phyloP scores from a whole-genome alignment of 2,888 invertebrate species.

The Diadegma fenestrale region DNA sequence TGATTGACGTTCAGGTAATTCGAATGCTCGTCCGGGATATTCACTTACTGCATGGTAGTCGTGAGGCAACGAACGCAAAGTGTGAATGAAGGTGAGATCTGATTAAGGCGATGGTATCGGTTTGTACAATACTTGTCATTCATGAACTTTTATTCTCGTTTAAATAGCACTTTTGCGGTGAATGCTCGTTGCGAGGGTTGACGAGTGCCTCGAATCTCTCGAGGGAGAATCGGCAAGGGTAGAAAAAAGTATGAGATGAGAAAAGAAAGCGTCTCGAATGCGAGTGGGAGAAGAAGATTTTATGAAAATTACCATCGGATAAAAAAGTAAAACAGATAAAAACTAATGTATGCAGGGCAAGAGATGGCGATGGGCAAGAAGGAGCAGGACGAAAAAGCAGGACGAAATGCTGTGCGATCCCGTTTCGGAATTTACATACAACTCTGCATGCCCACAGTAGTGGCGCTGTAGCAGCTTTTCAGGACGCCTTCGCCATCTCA shows the following conservation, averaged over 20 bases:
- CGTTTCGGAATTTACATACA: slow-evolving; percentile 62
- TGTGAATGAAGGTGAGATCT: not conserved
- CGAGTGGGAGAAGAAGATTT: slow-evolving; percentile 74
- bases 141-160: slow-evolving; percentile 47
- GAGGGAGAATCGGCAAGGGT: slow-evolving; percentile 53
- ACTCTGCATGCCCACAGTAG: slow-evolving; percentile 26
- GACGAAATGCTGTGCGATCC: slow-evolving; percentile 51
- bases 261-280: slow-evolving; percentile 52
- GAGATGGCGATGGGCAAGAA: slow-evolving; percentile 43
- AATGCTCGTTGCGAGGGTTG: slow-evolving; percentile 18
- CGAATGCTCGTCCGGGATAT: not conserved
- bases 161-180: slow-evolving; percentile 56
- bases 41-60: not conserved
- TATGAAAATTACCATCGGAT: slow-evolving; percentile 81
- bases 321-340: slow-evolving; percentile 82
- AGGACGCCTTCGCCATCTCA: slow-evolving; percentile 59
- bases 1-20: not conserved
- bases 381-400: slow-evolving; percentile 59
- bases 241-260: slow-evolving; percentile 30
- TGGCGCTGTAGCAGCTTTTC: slow-evolving; percentile 24
- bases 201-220: slow-evolving; percentile 38
- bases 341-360: slow-evolving; percentile 82
- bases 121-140: slow-evolving; percentile 23
- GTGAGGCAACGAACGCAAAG: not conserved
- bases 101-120: not conserved